These are phyloP conservation scores for Lates japonicus DNA, from an alignment of 2,797 vertebrate species.

Conservation along the genomic window DNA sequence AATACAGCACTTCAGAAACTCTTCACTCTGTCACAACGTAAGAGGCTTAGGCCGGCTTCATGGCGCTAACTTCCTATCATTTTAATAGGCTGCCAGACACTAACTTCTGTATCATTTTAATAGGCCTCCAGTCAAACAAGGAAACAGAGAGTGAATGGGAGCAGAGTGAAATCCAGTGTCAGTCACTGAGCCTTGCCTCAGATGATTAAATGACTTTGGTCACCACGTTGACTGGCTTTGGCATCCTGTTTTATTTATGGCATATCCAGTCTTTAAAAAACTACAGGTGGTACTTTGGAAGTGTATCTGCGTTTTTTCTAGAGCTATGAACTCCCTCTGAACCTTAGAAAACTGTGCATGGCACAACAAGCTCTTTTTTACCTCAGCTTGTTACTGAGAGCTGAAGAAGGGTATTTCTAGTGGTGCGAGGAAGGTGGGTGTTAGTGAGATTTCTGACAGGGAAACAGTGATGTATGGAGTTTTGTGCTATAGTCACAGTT, in stretches of 20 bases:
- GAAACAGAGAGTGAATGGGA: conserved; percentile 50
- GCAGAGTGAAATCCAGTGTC: conserved; percentile 59
- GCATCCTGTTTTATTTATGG: conserved; percentile 44
- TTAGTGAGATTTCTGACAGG: conserved; percentile 51
- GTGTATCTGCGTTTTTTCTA: conserved; percentile 30
- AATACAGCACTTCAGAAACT: conserved; percentile 67
- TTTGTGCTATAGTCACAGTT: conserved; percentile 39
- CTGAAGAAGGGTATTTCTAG: conserved; percentile 46
- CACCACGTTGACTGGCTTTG: conserved; percentile 29
- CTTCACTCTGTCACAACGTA: conserved; percentile 68
- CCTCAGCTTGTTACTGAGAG: conserved; percentile 56
- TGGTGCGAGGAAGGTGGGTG: conserved; percentile 44
- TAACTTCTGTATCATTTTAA: conserved; percentile 81
- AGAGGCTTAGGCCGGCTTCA: conserved; percentile 74
- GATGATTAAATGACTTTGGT: conserved; percentile 54
- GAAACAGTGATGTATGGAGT: conserved; percentile 43
- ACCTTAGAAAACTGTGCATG: conserved; percentile 47
- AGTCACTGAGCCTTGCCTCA: conserved; percentile 49
- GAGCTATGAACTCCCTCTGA: conserved; percentile 68
- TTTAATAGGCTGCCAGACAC: conserved; percentile 79
- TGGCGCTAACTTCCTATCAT: conserved; percentile 72
- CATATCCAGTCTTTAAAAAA: conserved; percentile 19
- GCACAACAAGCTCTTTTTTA: conserved; percentile 40
- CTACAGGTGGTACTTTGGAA: conserved; percentile 52
- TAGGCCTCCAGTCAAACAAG: conserved; percentile 78